These are phyloP conservation scores for Rhopalosiphum nymphaeae DNA, from an alignment of 2,888 invertebrate species.

Conservation along the genomic window DNA sequence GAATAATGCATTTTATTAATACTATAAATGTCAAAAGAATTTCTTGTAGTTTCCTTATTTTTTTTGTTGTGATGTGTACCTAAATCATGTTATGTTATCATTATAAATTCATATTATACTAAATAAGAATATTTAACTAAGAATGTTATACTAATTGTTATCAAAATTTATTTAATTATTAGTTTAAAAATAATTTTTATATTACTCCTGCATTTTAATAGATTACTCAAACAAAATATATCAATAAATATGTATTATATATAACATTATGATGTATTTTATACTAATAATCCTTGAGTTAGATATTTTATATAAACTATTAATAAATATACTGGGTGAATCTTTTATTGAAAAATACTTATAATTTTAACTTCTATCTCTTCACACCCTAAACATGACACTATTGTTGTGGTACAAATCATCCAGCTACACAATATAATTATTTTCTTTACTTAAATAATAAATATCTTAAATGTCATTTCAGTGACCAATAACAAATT, in stretches of 20 bases:
- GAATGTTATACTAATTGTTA: slow-evolving; percentile 51
- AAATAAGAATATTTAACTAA: slow-evolving; percentile 39
- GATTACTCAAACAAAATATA: slow-evolving; percentile 35
- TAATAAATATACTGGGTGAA: not conserved
- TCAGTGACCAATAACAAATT: no score
- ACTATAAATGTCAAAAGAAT: slow-evolving; percentile 25
- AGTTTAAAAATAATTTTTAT: slow-evolving; percentile 12
- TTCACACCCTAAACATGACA: no score
- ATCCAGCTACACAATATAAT: no score
- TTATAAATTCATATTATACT: slow-evolving; percentile 51
- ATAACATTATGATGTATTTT: slow-evolving; percentile 21
- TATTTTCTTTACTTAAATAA: no score
- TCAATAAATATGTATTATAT: slow-evolving; percentile 21
- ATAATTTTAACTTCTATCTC: no score
- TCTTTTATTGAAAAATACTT: no score
- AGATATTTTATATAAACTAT: not conserved
- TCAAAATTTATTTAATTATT: slow-evolving; percentile 56
- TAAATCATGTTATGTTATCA: slow-evolving; percentile 54
- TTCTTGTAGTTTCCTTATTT: slow-evolving; percentile 52
- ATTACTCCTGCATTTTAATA: slow-evolving; percentile 36
- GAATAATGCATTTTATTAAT: not conserved
- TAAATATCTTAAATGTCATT: no score
- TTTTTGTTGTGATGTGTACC: slow-evolving; percentile 55
- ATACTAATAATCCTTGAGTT: not conserved
- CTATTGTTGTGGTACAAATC: no score